Percentiles rank a stretch among this genome's conserved stretches.
These are phyloP conservation scores for Semnornis frantzii DNA, from an alignment of 2,113 vertebrate genomes.

Conservation along the genomic window DNA sequence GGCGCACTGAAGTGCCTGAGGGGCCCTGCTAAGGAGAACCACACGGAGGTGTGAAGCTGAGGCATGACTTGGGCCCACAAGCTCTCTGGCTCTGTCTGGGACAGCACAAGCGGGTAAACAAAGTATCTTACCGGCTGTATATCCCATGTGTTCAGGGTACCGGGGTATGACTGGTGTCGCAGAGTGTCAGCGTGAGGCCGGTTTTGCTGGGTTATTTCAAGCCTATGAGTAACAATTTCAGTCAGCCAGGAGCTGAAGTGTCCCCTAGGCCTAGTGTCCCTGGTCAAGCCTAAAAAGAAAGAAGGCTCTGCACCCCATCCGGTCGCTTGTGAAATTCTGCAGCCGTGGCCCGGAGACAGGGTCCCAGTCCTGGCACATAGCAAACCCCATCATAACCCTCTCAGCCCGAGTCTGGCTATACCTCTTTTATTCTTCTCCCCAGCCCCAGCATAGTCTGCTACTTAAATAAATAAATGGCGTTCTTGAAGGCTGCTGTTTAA, in stretches of 20 bases:
- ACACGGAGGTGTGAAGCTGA: not conserved
- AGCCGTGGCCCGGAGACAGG: fast-evolving
- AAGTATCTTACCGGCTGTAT: not conserved
- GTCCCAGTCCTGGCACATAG: not conserved
- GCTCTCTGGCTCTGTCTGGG: not conserved
- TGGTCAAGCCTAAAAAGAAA: not conserved
- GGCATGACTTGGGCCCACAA: fast-evolving
- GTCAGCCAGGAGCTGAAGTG: not conserved
- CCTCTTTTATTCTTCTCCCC: not conserved
- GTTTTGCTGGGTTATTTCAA: too few relatives aligned
- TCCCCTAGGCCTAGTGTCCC: not conserved
- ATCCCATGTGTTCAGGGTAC: too few relatives aligned
- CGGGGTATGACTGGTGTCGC: not conserved
- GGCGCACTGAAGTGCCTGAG: not conserved
- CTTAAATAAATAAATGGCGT: not conserved
- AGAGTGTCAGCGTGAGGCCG: not conserved
- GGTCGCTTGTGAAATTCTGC: not conserved
- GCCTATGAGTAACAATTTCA: fast-evolving
- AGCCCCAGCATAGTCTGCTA: not conserved
- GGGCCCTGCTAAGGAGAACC: not conserved
- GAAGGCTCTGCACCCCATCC: fast-evolving
- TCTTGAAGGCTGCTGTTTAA: not conserved
- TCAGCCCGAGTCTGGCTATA: fast-evolving
- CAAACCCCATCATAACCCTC: not conserved
- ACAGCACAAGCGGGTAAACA: too few relatives aligned